Evolutionary conservation across 2,113 vertebrate genomes (phyloP), one percentile per base, ranked within the genome.

Genomic region (Hiodon alosoides): DNA sequence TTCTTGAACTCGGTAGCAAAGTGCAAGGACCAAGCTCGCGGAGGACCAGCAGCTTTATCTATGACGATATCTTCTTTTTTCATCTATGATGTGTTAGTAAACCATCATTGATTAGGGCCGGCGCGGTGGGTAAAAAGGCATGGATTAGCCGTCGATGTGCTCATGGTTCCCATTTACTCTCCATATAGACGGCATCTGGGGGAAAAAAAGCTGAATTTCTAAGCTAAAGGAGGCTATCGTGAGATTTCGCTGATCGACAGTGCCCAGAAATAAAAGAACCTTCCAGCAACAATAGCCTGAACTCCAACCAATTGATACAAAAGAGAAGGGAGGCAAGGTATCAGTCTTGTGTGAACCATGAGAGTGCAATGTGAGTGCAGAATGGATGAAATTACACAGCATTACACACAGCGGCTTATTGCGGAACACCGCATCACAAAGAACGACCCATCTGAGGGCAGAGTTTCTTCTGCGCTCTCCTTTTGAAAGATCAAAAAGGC

Each of bases 241-340:
- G 87, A 83, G 81, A 89, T 90, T 85, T 80, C 89, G 89, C 84
- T 82, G 89, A 85, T 82, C 83, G 82, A 85, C 88, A 76, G 87
- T 85, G 87, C 86, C 81, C 88, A 85, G 84, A 91, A 91, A 94
- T 94, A 91, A 93, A 95, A 94, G 90, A 89, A 80, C 86, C 86
- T 89, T 82, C 85, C 82, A 77, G 89, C 90, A 91, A 97, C 95
- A 95, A 95, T 92, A 90, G 92, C 86, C 91, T 77, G 90, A 93
- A 91, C 90, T 90, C 89, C 89, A 84, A 92, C 93, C 93, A 93
- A 92, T 91, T 93, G 93, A 93, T 93, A 93, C 85, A 91, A 90
- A 92, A 92, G 87, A 87, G 85, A 87, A 86, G 92, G 90, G 88
- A 91, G 92, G 89, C 90, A 91, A 93, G 91, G 91, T 92, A 94